These are phyloP conservation scores for Psammodynastes pulverulentus DNA, from an alignment of 2,113 vertebrate species.

Conservation along the genomic window DNA sequence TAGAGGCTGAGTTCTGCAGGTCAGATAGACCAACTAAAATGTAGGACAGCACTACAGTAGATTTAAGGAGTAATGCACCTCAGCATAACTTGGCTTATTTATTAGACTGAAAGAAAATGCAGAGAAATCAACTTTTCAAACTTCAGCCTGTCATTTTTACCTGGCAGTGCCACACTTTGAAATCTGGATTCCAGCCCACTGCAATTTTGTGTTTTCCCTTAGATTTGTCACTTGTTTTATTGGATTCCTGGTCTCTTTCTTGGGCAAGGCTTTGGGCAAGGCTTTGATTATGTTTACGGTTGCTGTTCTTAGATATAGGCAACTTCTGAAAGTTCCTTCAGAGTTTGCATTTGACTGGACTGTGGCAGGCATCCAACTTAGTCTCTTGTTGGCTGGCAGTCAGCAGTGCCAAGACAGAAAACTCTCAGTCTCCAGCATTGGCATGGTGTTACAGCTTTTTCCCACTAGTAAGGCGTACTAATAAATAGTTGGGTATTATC, in stretches of 20 bases:
- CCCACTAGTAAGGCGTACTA: neutral
- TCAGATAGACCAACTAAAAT: neutral
- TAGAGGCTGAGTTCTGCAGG: neutral
- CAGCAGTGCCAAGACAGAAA: neutral
- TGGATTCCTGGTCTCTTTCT: neutral
- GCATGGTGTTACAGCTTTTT: neutral
- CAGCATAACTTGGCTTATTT: neutral
- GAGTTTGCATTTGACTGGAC: neutral
- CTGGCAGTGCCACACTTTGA: neutral
- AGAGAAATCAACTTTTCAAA: neutral
- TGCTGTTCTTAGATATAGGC: neutral
- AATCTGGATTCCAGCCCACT: neutral
- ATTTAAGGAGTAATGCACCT: too few species aligned
- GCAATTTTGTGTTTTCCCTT: neutral
- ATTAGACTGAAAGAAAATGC: neutral
- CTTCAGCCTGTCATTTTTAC: neutral
- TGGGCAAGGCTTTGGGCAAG: neutral
- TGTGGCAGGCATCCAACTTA: neutral
- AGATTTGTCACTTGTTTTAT: neutral
- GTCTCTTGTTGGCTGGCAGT: neutral
- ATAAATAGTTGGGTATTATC: neutral
- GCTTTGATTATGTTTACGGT: neutral
- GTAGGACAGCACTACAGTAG: neutral
- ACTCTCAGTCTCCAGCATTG: neutral
- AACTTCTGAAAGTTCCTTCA: neutral